These are phyloP conservation scores for Xenopus laevis DNA, from an alignment of 2,113 vertebrate species.

Conservation along the genomic window DNA sequence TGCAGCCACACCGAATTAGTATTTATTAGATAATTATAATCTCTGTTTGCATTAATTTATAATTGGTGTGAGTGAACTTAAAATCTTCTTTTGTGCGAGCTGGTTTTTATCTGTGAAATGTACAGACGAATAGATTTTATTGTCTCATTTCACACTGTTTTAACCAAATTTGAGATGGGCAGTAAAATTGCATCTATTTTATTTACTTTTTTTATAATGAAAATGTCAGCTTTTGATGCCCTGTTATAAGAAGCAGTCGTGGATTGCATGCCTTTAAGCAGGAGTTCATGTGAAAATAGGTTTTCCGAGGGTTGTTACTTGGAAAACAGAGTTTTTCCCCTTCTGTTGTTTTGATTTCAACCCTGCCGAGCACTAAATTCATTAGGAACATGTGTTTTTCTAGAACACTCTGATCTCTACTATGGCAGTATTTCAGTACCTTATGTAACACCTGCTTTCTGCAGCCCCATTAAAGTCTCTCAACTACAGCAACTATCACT, in stretches of 20 bases:
- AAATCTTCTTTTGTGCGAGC: conserved; percentile 5
- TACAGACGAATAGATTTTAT: conserved; percentile 10
- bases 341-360: conserved; percentile 32
- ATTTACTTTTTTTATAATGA: conserved; percentile 1
- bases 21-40: conserved; percentile 32
- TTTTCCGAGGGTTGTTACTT: conserved; percentile 18
- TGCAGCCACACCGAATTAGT: background rate
- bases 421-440: background rate
- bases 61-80: conserved; percentile 10
- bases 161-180: conserved; percentile 15
- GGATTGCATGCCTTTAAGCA: conserved; percentile 25
- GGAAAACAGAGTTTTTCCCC: conserved; percentile 7
- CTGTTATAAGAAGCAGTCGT: conserved; percentile 25
- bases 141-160: conserved; percentile 24
- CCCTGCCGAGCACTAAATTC: conserved; percentile 18
- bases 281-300: conserved; percentile 19
- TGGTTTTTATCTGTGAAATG: conserved; percentile 7
- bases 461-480: too few relatives aligned
- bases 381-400: conserved; percentile 13
- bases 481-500: too few relatives aligned
- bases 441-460: too few relatives aligned
- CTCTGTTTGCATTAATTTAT: conserved; percentile 36
- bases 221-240: conserved; percentile 36
- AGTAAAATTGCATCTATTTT: background rate
- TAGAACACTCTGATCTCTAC: background rate